phyloP scores from a whole-genome alignment of 2,888 invertebrate genomes.

The Patella caerulea region DNA sequence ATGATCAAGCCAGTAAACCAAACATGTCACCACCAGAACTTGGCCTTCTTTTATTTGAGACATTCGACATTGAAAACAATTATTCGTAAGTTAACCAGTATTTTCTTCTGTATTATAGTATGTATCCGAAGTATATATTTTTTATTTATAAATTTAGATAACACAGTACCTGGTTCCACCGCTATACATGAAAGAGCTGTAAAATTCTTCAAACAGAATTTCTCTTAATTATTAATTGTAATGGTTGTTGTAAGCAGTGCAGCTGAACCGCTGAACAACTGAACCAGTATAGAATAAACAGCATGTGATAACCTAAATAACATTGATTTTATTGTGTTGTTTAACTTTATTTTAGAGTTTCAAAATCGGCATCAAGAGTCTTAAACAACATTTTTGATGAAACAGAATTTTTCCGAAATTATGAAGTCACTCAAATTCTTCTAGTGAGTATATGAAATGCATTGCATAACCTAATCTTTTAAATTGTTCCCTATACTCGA shows the following conservation, averaged over 20 bases:
- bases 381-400: slow-evolving; percentile 57
- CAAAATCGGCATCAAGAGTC: slow-evolving; percentile 48
- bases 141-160: background rate
- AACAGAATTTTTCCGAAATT: slow-evolving; percentile 57
- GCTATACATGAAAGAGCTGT: too few species aligned
- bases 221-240: too few species aligned
- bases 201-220: too few species aligned
- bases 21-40: slow-evolving; percentile 52
- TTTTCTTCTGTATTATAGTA: background rate
- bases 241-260: too few species aligned
- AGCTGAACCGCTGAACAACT: too few species aligned
- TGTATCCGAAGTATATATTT: background rate
- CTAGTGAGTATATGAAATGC: slow-evolving; percentile 45
- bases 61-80: slow-evolving; percentile 39
- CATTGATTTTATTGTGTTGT: slow-evolving; percentile 12
- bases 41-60: slow-evolving; percentile 53
- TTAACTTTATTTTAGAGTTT: slow-evolving; percentile 43
- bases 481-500: too few species aligned
- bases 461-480: background rate
- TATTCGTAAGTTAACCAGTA: background rate
- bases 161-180: too few species aligned
- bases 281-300: too few species aligned
- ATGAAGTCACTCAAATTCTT: slow-evolving; percentile 56
- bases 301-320: background rate
- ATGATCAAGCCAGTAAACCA: slow-evolving; percentile 48